Conservation (phyloP, 2,888 invertebrate genomes). For the Tricholauxania praeusta region DNA sequence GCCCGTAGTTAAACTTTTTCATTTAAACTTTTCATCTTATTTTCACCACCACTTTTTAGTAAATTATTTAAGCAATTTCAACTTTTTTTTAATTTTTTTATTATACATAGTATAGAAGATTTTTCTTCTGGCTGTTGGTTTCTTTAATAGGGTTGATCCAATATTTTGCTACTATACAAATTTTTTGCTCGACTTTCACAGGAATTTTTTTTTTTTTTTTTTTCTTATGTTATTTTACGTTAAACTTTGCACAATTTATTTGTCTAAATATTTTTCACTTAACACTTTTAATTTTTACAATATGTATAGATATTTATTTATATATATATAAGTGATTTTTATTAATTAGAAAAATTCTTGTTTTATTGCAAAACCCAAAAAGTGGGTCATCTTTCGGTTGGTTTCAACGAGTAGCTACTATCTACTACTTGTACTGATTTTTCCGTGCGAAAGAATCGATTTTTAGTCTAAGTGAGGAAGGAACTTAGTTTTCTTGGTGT, state of each 20-base stretch:
- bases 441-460: slow-evolving; percentile 59
- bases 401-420: slow-evolving; percentile 50
- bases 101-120: slow-evolving; percentile 25
- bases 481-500: slow-evolving; percentile 32
- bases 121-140: slow-evolving; percentile 9
- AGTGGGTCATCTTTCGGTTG: slow-evolving; percentile 65
- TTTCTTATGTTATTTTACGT: neutral
- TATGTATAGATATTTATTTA: slow-evolving; percentile 39
- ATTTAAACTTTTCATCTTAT: slow-evolving; percentile 3
- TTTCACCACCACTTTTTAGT: slow-evolving; percentile 22
- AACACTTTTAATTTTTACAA: slow-evolving; percentile 46
- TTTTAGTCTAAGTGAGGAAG: slow-evolving; percentile 49
- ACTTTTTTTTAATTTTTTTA: slow-evolving; percentile 10
- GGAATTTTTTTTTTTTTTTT: neutral
- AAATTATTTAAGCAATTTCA: slow-evolving; percentile 25
- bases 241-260: slow-evolving; percentile 36
- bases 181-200: slow-evolving; percentile 18
- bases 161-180: slow-evolving; percentile 23
- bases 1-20: too few species aligned
- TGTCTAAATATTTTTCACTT: slow-evolving; percentile 53
- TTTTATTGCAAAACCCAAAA: slow-evolving; percentile 64
- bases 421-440: slow-evolving; percentile 58
- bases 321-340: slow-evolving; percentile 38
- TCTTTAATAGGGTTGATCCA: slow-evolving; percentile 27
- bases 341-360: slow-evolving; percentile 59